Evolutionary conservation across 2,113 vertebrate species (phyloP).

Genomic region (Tricholaema leucomelas): DNA sequence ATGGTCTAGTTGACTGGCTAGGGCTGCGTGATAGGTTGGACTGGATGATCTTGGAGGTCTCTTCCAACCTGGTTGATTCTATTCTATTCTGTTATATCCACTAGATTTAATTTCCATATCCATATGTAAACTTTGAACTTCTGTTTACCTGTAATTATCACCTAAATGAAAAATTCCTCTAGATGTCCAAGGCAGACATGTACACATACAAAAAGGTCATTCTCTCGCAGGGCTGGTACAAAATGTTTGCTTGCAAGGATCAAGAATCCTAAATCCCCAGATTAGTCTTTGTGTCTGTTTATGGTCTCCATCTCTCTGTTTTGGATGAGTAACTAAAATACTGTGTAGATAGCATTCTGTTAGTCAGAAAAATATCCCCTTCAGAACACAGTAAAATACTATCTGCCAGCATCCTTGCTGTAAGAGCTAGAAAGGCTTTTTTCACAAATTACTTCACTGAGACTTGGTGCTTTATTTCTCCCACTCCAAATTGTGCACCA

Average conservation of each 20-base stretch:
- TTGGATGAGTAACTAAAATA: neutral
- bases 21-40: no score
- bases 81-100: no score
- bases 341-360: neutral
- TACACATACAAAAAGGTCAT: neutral
- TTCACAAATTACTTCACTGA: neutral
- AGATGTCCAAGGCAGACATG: neutral
- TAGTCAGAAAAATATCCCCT: neutral
- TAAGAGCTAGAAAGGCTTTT: neutral
- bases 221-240: neutral
- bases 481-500: neutral
- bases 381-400: neutral
- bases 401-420: neutral
- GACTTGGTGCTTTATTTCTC: neutral
- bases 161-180: neutral
- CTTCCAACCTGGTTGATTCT: no score
- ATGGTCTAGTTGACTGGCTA: no score
- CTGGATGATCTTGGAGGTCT: no score
- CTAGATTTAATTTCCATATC: neutral
- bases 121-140: neutral
- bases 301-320: neutral
- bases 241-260: neutral
- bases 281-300: neutral
- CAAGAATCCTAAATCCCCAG: neutral
- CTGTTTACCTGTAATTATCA: neutral